Evolutionary conservation across 2,113 vertebrate genomes (phyloP).

Genomic region (Falco punctatus): DNA sequence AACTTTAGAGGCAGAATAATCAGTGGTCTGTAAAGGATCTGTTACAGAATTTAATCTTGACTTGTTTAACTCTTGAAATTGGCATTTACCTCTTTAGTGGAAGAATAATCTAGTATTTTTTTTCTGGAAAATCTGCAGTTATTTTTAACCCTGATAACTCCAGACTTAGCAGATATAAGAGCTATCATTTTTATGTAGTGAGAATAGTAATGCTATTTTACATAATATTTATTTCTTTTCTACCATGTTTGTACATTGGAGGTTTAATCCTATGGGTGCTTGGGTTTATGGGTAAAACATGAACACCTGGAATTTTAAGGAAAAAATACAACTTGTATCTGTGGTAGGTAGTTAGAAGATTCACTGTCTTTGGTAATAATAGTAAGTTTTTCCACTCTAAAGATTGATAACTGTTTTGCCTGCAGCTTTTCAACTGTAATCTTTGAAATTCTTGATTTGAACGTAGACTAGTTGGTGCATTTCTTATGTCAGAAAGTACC

Average conservation of each 20-base stretch:
- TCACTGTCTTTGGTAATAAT: background rate
- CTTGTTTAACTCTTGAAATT: background rate
- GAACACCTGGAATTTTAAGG: background rate
- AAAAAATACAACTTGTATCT: background rate
- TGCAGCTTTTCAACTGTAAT: background rate
- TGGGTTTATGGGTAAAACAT: background rate
- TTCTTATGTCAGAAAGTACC: background rate
- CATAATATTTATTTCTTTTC: background rate
- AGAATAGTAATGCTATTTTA: background rate
- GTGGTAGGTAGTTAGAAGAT: background rate
- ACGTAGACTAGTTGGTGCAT: background rate
- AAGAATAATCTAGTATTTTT: background rate
- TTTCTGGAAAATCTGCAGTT: background rate
- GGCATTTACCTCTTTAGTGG: background rate
- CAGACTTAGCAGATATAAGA: background rate
- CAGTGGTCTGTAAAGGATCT: fast-evolving
- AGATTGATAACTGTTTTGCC: background rate
- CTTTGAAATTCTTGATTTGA: background rate
- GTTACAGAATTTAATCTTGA: background rate
- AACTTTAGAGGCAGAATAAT: background rate
- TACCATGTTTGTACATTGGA: background rate
- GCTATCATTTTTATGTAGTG: background rate
- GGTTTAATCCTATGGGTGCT: background rate
- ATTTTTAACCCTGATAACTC: background rate
- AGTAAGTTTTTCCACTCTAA: background rate